These are phyloP conservation scores for Celastrina argiolus DNA, from an alignment of 2,888 invertebrate species.

Conservation along the genomic window DNA sequence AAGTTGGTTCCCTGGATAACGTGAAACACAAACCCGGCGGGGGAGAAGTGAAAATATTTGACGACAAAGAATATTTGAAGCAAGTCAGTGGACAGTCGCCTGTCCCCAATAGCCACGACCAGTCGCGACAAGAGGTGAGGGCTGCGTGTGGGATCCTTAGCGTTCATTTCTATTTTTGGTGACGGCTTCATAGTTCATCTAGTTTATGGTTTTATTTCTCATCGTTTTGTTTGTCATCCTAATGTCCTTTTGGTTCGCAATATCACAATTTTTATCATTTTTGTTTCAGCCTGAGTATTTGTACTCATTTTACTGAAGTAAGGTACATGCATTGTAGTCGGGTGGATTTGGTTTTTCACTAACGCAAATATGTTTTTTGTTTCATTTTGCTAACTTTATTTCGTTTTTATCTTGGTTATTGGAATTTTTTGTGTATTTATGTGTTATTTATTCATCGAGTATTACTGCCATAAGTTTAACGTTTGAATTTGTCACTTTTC, in stretches of 20 bases:
- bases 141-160: conserved; percentile 33
- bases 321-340: conserved; percentile 38
- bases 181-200: conserved; percentile 45
- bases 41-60: conserved; percentile 95
- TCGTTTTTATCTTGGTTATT: conserved; percentile 8
- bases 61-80: conserved; percentile 93
- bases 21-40: conserved; percentile 95
- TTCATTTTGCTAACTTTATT: conserved; percentile 27
- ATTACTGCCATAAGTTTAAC: conserved; percentile 19
- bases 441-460: not conserved
- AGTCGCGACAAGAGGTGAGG: conserved; percentile 75
- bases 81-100: conserved; percentile 79
- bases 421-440: not conserved
- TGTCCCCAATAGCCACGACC: conserved; percentile 55
- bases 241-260: conserved; percentile 2
- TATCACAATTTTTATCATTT: conserved; percentile 37
- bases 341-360: conserved; percentile 35
- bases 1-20: conserved; percentile 94
- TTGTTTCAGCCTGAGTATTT: conserved; percentile 76
- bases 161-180: conserved; percentile 43
- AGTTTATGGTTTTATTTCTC: conserved; percentile 37
- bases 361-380: conserved; percentile 32
- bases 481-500: conserved; percentile 46
- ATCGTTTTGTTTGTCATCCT: conserved; percentile 15
- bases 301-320: conserved; percentile 70